Percentiles rank a stretch among this genome's conserved stretches.
Conservation (phyloP, 2,113 vertebrate genomes). For the Python bivittatus region DNA sequence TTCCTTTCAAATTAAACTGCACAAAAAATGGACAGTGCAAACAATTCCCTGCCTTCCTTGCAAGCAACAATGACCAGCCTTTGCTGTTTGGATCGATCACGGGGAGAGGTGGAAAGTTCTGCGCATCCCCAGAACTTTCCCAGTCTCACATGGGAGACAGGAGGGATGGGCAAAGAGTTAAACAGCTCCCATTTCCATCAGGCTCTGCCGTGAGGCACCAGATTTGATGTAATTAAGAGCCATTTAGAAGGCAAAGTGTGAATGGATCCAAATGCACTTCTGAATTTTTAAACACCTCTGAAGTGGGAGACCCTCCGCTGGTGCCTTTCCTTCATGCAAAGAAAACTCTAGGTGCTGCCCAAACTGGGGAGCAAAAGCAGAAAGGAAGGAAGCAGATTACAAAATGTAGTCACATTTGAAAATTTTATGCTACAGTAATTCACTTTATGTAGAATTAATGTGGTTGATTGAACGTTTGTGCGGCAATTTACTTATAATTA, state of each 20-base stretch:
- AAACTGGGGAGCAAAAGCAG: slow-evolving; percentile 45
- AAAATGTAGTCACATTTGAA: slow-evolving; percentile 87
- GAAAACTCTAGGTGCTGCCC: slow-evolving; percentile 41
- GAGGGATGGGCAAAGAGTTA: neutral
- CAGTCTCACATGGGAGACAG: fast-evolving
- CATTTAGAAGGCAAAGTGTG: slow-evolving; percentile 26
- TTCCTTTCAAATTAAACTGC: too few species aligned
- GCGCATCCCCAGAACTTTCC: neutral
- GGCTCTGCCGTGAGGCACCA: slow-evolving; percentile 19
- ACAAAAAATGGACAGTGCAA: too few species aligned
- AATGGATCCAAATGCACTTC: slow-evolving; percentile 23
- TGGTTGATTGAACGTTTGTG: slow-evolving; percentile 84
- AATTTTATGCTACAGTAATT: slow-evolving; percentile 88
- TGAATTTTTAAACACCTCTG: slow-evolving; percentile 37
- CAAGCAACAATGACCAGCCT: neutral
- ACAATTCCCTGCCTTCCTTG: too few species aligned
- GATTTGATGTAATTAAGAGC: slow-evolving; percentile 22
- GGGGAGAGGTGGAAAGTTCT: neutral
- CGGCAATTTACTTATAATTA: slow-evolving; percentile 88
- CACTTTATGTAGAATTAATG: slow-evolving; percentile 87
- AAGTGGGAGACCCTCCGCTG: slow-evolving; percentile 18
- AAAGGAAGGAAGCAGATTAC: slow-evolving; percentile 72
- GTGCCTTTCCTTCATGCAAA: neutral
- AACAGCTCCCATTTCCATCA: fast-evolving
- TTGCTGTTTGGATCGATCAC: neutral